phyloP scores from a whole-genome alignment of 2,888 invertebrate genomes.

The Chrysotoxum bicinctum region DNA sequence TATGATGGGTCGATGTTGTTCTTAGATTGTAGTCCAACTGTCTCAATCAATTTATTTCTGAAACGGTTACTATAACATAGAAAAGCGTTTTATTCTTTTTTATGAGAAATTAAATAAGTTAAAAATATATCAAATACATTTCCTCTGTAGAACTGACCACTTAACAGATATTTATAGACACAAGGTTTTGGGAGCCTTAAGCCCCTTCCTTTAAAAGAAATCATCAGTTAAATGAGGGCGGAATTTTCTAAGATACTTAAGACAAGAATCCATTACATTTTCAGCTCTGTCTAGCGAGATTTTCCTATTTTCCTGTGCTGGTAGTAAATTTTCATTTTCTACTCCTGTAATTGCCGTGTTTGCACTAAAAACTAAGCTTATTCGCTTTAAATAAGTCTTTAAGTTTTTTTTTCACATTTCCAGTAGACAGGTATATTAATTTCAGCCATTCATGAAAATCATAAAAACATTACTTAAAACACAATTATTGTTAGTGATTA shows the following conservation, averaged over 20 bases:
- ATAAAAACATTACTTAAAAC: neutral
- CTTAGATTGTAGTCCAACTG: neutral
- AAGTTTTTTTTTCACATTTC: neutral
- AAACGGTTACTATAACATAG: neutral
- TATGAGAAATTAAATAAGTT: neutral
- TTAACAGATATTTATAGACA: neutral
- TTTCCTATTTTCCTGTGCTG: no score
- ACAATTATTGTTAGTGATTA: neutral
- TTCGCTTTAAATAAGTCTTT: neutral
- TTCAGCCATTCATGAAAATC: neutral
- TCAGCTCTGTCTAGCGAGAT: no score
- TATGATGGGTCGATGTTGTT: neutral
- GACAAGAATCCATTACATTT: no score
- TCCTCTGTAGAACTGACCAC: neutral
- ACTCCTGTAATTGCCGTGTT: neutral
- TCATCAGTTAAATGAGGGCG: no score
- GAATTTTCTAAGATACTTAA: no score
- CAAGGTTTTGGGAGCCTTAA: no score
- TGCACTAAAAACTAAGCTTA: neutral
- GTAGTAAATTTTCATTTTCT: no score
- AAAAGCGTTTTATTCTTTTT: neutral
- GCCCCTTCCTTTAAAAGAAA: no score
- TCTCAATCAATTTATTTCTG: neutral
- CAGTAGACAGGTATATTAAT: neutral
- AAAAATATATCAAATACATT: neutral